These are phyloP conservation scores for Pelagia noctiluca DNA, from an alignment of 30 jellyfish, hydroid and myxozoan species.

Conservation along the genomic window DNA sequence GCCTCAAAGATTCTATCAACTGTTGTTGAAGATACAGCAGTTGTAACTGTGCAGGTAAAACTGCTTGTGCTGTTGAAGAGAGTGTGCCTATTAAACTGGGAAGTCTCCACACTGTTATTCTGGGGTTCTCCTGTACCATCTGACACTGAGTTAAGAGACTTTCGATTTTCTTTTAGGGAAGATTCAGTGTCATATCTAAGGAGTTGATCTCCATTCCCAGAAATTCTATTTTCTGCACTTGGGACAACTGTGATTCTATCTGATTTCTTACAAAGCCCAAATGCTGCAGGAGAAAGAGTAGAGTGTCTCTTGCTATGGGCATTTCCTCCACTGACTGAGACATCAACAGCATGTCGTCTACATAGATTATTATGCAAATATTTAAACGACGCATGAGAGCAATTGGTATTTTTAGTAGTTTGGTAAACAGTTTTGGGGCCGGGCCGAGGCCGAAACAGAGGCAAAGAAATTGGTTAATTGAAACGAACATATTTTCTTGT, in stretches of 20 bases:
- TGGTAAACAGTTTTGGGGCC: conserved; percentile 47
- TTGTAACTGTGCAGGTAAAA: conserved; percentile 34
- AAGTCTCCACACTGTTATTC: conserved; percentile 26
- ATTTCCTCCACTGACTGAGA: conserved; percentile 11
- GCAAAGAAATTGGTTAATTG: conserved; percentile 31
- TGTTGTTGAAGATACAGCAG: conserved; percentile 15
- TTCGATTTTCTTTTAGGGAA: conserved; percentile 11
- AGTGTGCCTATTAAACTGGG: conserved; percentile 23
- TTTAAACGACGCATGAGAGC: conserved; percentile 22
- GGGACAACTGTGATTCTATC: neutral
- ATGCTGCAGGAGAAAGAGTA: conserved; percentile 36
- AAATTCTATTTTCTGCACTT: conserved; percentile 15
- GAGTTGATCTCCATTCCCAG: conserved; percentile 54
- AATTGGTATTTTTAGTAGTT: conserved; percentile 36
- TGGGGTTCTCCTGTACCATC: neutral
- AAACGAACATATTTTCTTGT: conserved; percentile 12
- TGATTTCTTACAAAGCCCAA: conserved; percentile 34
- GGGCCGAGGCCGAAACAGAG: conserved; percentile 62
- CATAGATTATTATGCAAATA: conserved; percentile 14
- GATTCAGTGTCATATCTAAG: conserved; percentile 24
- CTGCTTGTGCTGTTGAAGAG: conserved; percentile 41
- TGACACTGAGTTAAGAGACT: conserved; percentile 17
- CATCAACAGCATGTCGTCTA: conserved; percentile 35
- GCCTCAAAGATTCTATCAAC: neutral
- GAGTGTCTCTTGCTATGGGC: conserved; percentile 24